phyloP scores from a whole-genome alignment of 2,113 vertebrate genomes.

The Zosterops pallidus region DNA sequence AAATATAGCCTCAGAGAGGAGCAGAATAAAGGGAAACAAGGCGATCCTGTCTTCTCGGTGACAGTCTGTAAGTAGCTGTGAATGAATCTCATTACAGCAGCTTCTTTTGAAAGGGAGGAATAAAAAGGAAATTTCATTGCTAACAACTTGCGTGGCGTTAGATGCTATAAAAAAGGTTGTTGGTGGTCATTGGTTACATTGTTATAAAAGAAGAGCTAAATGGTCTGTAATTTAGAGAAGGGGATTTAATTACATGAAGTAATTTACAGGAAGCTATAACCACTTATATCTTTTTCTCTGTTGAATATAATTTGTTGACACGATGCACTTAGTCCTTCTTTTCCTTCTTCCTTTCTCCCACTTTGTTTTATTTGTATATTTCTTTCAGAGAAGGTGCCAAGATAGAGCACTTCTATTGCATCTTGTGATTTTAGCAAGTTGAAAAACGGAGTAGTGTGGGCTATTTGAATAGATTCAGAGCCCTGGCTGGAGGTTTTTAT shows the following conservation, averaged over 20 bases:
- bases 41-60: neutral
- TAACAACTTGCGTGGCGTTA: constrained; percentile 13
- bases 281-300: constrained; percentile 13
- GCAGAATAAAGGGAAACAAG: neutral
- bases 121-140: constrained; percentile 41
- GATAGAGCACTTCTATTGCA: neutral
- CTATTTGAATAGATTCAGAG: neutral
- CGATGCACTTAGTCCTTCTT: neutral
- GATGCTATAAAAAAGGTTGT: constrained; percentile 28
- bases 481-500: neutral
- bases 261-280: constrained; percentile 62
- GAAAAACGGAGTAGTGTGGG: neutral
- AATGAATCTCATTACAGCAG: constrained; percentile 15
- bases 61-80: neutral
- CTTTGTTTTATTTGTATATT: neutral
- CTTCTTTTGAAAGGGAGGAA: constrained; percentile 30
- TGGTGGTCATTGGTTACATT: constrained; percentile 59
- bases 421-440: neutral
- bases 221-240: constrained; percentile 59
- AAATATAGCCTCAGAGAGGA: neutral
- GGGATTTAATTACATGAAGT: constrained; percentile 67
- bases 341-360: neutral
- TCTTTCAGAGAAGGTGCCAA: neutral
- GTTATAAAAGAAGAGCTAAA: constrained; percentile 60
- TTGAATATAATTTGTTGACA: constrained; percentile 29